phyloP scores from a whole-genome alignment of 2,888 invertebrate species.

The Netelia virgata region DNA sequence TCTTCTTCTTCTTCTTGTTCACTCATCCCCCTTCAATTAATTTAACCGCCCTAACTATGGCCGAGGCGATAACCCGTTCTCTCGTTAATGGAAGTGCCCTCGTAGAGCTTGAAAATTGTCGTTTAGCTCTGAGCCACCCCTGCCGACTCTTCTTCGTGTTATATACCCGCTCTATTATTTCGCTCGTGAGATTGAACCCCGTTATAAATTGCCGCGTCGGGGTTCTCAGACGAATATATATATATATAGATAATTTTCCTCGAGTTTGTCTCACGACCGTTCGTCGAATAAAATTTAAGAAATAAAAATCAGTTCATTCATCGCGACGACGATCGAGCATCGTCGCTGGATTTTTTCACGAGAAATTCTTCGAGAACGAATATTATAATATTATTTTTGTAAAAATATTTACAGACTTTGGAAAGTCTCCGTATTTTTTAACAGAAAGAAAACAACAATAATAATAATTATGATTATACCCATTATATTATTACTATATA shows the following conservation, averaged over 20 bases:
- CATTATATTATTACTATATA: too few species aligned
- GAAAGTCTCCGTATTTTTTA: too few species aligned
- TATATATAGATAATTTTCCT: background rate
- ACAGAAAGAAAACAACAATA: too few species aligned
- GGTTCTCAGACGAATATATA: background rate
- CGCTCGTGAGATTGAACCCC: slow-evolving; percentile 29
- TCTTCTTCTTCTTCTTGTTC: background rate
- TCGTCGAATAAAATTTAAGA: too few species aligned
- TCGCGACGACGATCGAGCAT: too few species aligned
- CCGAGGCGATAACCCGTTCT: slow-evolving; percentile 60
- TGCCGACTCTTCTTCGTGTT: slow-evolving; percentile 17
- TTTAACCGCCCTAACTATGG: slow-evolving; percentile 53
- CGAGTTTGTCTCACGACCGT: too few species aligned
- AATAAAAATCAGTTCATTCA: too few species aligned
- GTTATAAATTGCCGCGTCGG: slow-evolving; percentile 7
- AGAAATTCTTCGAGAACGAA: too few species aligned
- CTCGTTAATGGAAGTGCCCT: slow-evolving; percentile 61
- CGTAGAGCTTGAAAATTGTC: slow-evolving; percentile 34
- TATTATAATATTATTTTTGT: too few species aligned
- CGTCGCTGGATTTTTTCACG: too few species aligned
- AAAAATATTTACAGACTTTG: too few species aligned
- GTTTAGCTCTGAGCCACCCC: background rate
- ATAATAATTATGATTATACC: too few species aligned
- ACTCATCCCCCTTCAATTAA: slow-evolving; percentile 54
- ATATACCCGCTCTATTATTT: slow-evolving; percentile 51